Percentiles rank a stretch among this genome's conserved stretches.
phyloP scores from a whole-genome alignment of 2,113 vertebrate species.

The Podilymbus podiceps region DNA sequence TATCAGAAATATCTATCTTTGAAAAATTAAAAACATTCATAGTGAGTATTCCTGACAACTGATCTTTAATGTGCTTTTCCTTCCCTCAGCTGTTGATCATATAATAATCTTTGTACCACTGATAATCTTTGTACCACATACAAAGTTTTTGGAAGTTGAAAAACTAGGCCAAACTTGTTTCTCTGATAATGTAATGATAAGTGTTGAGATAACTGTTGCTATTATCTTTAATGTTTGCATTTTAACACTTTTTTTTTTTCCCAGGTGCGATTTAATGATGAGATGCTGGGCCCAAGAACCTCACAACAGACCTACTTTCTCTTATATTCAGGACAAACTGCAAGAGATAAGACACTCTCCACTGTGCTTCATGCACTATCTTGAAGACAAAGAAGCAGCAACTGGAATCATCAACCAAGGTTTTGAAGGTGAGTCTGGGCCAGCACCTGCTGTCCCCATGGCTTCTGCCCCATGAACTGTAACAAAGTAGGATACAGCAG shows the following conservation, averaged over 20 bases:
- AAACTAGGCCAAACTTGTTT: background rate
- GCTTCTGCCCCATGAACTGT: background rate
- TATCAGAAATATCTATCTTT: background rate
- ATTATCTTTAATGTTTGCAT: background rate
- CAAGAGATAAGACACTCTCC: slow-evolving; percentile 61
- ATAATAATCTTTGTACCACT: background rate
- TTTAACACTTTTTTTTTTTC: background rate
- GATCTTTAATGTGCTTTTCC: background rate
- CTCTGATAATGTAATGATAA: background rate
- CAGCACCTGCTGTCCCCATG: background rate
- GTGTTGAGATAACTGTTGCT: background rate
- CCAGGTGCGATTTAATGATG: slow-evolving; percentile 69
- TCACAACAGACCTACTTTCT: slow-evolving; percentile 67
- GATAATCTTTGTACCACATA: background rate
- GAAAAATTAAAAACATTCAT: background rate
- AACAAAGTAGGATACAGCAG: background rate
- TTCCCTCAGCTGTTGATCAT: background rate
- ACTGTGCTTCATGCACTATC: background rate
- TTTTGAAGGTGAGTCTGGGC: slow-evolving; percentile 68
- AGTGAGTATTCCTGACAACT: background rate
- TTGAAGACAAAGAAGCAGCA: background rate
- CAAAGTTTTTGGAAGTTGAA: background rate
- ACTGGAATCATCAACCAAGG: slow-evolving; percentile 61
- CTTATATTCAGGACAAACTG: slow-evolving; percentile 61
- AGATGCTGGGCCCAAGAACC: slow-evolving; percentile 74